Conservation (phyloP, 2,113 vertebrate genomes). For the Hirundichthys speculiger region DNA sequence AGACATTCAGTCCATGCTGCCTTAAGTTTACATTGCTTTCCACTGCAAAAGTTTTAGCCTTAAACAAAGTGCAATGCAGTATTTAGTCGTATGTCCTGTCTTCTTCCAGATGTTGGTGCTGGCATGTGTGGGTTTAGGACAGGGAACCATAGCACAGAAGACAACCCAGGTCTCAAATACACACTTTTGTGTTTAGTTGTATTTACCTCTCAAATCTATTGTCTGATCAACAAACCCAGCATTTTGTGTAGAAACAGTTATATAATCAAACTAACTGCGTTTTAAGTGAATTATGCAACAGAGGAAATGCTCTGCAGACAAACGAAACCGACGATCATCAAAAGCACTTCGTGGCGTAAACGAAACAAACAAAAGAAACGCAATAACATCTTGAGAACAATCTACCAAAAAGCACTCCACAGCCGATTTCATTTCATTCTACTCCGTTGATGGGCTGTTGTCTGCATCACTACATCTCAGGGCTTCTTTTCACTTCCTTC, state of each 20-base stretch:
- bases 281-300: constrained; percentile 56
- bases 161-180: neutral
- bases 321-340: constrained; percentile 14
- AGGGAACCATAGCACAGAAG: constrained; percentile 23
- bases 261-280: constrained; percentile 22
- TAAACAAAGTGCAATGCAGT: constrained; percentile 85
- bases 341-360: constrained; percentile 16
- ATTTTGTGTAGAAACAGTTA: constrained; percentile 13
- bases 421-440: constrained; percentile 21
- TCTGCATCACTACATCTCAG: constrained; percentile 49
- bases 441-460: neutral
- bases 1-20: constrained; percentile 87
- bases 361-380: neutral
- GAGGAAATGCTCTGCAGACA: constrained; percentile 19
- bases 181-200: neutral
- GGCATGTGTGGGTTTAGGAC: constrained; percentile 61
- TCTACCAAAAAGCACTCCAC: constrained; percentile 5
- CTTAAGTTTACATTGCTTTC: constrained; percentile 92
- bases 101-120: constrained; percentile 57
- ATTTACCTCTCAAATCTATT: constrained; percentile 18
- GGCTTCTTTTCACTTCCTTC: constrained; percentile 32
- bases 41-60: constrained; percentile 91
- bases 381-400: constrained; percentile 40
- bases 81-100: constrained; percentile 41
- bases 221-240: constrained; percentile 18